A percentile compares a stretch with the other conserved stretches of the same genome.
Conservation (phyloP, 2,797 vertebrate species). For the Microctenopoma stevenorrisi region DNA sequence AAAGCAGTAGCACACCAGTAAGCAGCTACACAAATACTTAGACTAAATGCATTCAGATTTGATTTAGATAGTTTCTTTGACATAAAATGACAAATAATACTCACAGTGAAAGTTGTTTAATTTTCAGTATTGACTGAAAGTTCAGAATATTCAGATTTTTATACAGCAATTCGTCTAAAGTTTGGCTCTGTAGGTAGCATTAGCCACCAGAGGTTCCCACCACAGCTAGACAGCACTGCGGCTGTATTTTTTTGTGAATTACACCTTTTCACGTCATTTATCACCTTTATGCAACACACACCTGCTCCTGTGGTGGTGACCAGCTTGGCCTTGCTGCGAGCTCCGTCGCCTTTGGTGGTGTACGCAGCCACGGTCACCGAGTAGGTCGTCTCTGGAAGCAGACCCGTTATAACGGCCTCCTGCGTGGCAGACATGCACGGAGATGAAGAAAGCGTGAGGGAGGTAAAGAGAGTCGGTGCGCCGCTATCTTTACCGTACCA, state of each 20-base stretch:
- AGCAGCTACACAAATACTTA: background rate
- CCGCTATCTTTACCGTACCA: constrained; percentile 13
- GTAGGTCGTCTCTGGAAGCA: constrained; percentile 94
- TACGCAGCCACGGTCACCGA: constrained; percentile 94
- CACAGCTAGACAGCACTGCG: too few species aligned
- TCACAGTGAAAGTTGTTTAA: too few species aligned
- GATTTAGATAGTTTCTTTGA: too few species aligned
- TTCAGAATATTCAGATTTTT: too few species aligned
- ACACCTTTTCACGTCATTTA: background rate
- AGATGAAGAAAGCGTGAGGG: background rate
- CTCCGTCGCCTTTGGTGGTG: constrained; percentile 95
- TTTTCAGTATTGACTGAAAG: too few species aligned
- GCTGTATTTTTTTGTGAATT: background rate
- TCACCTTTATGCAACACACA: constrained; percentile 66
- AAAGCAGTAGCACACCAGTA: background rate
- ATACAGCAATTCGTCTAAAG: too few species aligned
- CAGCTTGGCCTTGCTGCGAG: constrained; percentile 92
- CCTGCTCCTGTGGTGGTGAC: constrained; percentile 95
- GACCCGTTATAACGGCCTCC: constrained; percentile 90
- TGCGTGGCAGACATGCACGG: constrained; percentile 54
- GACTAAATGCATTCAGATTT: too few species aligned
- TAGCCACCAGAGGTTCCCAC: background rate
- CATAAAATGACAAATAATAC: too few species aligned
- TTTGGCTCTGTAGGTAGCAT: background rate
- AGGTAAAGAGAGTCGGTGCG: background rate